Evolutionary conservation across 2,113 vertebrate species (phyloP).

Genomic region (Caloenas nicobarica): DNA sequence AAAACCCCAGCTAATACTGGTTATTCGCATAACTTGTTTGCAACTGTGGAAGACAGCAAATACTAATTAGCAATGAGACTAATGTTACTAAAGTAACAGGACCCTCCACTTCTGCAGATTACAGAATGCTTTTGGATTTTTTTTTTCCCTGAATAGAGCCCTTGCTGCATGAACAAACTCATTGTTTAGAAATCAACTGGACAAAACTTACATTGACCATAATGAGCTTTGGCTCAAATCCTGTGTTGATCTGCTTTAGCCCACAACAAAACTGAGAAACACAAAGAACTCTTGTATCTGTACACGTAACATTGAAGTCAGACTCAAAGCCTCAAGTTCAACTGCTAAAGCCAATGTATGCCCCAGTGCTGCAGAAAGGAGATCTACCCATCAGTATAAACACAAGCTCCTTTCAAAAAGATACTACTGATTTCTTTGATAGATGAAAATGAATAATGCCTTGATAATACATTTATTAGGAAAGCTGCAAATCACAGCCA

Average conservation of each 20-base stretch:
- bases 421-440: not conserved
- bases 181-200: not conserved
- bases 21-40: not conserved
- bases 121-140: not conserved
- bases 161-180: not conserved
- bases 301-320: not conserved
- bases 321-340: not conserved
- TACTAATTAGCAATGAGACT: not conserved
- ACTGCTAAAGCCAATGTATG: not conserved
- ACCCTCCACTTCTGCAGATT: not conserved
- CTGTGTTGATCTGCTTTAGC: conserved; percentile 35
- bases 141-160: not conserved
- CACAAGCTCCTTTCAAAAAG: not conserved
- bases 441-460: not conserved
- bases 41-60: not conserved
- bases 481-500: not conserved
- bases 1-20: not conserved
- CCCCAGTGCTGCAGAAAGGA: not conserved
- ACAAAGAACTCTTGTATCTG: conserved; percentile 8
- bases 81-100: not conserved
- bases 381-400: not conserved
- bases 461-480: not conserved
- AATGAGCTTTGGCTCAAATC: conserved; percentile 51
- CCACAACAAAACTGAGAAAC: not conserved
- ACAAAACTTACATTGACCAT: conserved; percentile 23